Evolutionary conservation across 2,888 invertebrate genomes (phyloP), one percentile per base, ranked within the genome.

Genomic region (Drosophila nr. medialis): DNA sequence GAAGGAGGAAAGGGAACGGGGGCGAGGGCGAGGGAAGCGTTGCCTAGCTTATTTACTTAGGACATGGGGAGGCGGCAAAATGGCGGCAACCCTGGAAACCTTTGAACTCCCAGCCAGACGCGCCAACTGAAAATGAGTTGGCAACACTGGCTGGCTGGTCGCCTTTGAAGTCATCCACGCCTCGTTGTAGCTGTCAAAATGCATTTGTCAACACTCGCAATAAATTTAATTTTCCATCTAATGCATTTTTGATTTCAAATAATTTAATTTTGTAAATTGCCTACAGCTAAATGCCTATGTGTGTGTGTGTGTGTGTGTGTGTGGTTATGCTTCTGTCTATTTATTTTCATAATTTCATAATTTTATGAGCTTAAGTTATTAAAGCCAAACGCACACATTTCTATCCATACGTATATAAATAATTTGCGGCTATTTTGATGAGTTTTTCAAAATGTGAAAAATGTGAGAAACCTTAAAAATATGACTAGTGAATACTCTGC

Each of bases 261-360:
- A 61, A 76, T 76, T 76, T 54, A 61, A 80, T 80, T 80, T 59
- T 18, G 50, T 36, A 71, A 61, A 69, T 54, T 36, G 68, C 81
- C 65, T 32, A 30, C 60, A 75, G 76, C 48, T n/a, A 49, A 10
- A 38, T 34, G 42, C 27, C 34, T 51, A 15, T n/a, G 51, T 21
- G 49, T 38, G 32, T 51, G 27, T 27, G 27, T 27, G 27, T 27
- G 27, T 27, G 40, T 48, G 54, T 32, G 56, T 59, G 60, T 64
- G 62, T 58, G 59, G 58, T 56, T 71, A 50, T 72, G 51, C 68
- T 65, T 82, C 61, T 56, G 51, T 65, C 45, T 86, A 87, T 86
- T 87, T 89, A 81, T 86, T 86, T 89, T 90, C 83, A 83, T 89
- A 85, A 86, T 89, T 89, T 77, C 63, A 85, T 86, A 79, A 84